Percentiles rank a stretch among this genome's conserved stretches.
Evolutionary conservation across 2,113 vertebrate species (phyloP).

Genomic region (Macaca fascicularis): DNA sequence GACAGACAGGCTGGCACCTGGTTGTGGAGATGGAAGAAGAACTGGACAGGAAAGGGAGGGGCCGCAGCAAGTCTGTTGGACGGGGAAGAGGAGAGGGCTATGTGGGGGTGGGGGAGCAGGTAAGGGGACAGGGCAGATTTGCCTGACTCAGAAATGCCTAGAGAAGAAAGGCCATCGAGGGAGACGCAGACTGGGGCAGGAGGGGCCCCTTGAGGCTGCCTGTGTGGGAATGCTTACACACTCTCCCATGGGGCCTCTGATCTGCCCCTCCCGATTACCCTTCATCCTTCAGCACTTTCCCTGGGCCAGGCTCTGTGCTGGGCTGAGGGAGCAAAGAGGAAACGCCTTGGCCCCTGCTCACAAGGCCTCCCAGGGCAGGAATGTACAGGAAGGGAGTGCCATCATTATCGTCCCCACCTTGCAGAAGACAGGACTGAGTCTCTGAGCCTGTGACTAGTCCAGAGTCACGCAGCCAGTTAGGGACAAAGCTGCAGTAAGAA

Average conservation of each 20-base stretch:
- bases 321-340: not conserved
- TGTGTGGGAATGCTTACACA: not conserved
- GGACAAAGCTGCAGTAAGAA: not conserved
- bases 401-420: rapidly evolving
- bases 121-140: too few species aligned
- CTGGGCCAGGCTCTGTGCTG: not conserved
- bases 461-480: not conserved
- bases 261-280: not conserved
- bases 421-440: not conserved
- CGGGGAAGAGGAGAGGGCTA: not conserved
- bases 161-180: not conserved
- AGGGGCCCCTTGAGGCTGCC: not conserved
- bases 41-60: not conserved
- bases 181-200: not conserved
- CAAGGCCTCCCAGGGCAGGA: not conserved
- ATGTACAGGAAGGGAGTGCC: rapidly evolving
- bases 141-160: not conserved
- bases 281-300: not conserved
- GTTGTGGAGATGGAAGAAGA: not conserved
- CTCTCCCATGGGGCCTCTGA: not conserved
- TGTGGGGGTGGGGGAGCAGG: not conserved
- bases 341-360: rapidly evolving
- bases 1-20: too few species aligned
- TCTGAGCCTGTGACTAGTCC: not conserved
- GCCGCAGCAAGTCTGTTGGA: not conserved